phyloP scores from a whole-genome alignment of 2,888 invertebrate genomes.

The Drosophila mimica region DNA sequence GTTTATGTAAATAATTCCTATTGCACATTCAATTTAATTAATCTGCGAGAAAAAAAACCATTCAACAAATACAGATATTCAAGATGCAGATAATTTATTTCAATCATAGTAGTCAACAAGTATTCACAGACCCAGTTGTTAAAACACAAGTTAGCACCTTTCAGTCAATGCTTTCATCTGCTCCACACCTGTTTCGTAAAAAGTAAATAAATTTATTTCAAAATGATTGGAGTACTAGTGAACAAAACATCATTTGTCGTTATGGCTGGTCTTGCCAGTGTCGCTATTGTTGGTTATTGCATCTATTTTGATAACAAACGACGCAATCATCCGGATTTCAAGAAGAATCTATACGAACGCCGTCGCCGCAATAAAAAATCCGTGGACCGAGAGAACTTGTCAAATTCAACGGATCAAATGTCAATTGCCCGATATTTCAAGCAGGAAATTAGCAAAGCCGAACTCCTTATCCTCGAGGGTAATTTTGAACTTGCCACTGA shows the following conservation, averaged over 20 bases:
- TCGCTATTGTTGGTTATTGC: slow-evolving; percentile 96
- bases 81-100: neutral
- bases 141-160: neutral
- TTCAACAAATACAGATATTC: neutral
- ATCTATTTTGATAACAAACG: slow-evolving; percentile 98
- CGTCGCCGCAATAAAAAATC: slow-evolving; percentile 35
- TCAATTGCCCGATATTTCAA: slow-evolving; percentile 85
- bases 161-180: slow-evolving; percentile 24
- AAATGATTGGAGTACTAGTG: slow-evolving; percentile 46
- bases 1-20: neutral
- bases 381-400: neutral
- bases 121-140: neutral
- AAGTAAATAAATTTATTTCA: slow-evolving; percentile 33
- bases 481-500: slow-evolving; percentile 96
- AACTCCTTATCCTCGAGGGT: slow-evolving; percentile 93
- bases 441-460: slow-evolving; percentile 94
- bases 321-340: slow-evolving; percentile 96
- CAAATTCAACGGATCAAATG: slow-evolving; percentile 26
- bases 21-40: neutral
- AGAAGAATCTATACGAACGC: slow-evolving; percentile 96
- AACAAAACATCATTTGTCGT: slow-evolving; percentile 86
- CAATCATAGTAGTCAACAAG: slow-evolving; percentile 16
- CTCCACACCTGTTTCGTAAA: slow-evolving; percentile 35
- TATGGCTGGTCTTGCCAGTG: slow-evolving; percentile 94
- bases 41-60: neutral